A percentile compares a stretch with the other conserved stretches of the same genome.
These are phyloP conservation scores for Trididemnum miniatum DNA, from an alignment of 23 tunicate genomes.

Conservation along the genomic window DNA sequence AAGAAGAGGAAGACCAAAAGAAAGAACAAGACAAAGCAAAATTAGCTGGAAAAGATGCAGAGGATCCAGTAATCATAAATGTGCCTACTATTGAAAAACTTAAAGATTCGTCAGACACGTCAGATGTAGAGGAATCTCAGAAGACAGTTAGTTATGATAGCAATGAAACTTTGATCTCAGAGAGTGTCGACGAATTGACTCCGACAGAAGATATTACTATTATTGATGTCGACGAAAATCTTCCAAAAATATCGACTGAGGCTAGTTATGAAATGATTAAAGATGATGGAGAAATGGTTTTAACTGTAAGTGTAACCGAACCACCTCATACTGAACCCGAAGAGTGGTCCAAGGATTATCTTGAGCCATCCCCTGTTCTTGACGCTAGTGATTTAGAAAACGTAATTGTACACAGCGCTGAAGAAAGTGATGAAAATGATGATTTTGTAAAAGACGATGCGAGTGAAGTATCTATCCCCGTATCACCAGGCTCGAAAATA, in stretches of 20 bases:
- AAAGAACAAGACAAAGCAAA: not conserved
- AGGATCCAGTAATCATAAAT: not conserved
- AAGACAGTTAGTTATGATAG: not conserved
- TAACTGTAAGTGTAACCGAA: not conserved
- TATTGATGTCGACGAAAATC: not conserved
- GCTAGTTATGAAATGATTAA: not conserved
- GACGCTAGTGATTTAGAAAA: not conserved
- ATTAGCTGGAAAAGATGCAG: not conserved
- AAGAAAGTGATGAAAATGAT: not conserved
- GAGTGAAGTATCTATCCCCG: not conserved
- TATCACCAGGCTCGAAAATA: not conserved
- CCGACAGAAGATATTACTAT: not conserved
- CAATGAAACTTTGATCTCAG: constrained; percentile 12
- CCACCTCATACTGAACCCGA: not conserved
- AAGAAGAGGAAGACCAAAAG: constrained; percentile 31
- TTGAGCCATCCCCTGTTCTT: not conserved
- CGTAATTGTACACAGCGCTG: not conserved
- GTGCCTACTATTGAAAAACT: not conserved
- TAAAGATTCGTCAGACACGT: not conserved
- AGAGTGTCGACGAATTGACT: constrained; percentile 10
- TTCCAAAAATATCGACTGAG: not conserved
- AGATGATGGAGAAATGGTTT: not conserved
- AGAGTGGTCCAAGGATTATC: not conserved
- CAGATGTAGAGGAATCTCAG: not conserved
- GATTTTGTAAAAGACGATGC: not conserved